Evolutionary conservation across 2,888 invertebrate species (phyloP).

Genomic region (Coleophora flavipennella): DNA sequence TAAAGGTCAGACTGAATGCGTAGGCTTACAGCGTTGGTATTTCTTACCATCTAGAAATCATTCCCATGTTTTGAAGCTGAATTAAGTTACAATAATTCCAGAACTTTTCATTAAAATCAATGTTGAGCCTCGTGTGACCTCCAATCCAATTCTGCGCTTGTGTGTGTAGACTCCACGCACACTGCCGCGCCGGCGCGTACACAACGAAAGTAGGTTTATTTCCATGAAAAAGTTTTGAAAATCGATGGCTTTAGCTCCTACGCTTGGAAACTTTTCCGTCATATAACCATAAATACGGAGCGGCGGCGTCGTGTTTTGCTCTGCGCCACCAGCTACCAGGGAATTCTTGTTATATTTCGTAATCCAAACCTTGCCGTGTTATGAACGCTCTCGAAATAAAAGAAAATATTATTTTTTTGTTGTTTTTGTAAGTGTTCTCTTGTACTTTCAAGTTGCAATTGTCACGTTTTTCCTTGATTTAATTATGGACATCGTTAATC

Average conservation of each 20-base stretch:
- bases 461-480: no score
- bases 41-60: no score
- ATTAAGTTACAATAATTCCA: no score
- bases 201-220: slow-evolving; percentile 72
- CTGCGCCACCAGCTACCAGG: slow-evolving; percentile 31
- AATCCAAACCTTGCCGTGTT: slow-evolving; percentile 26
- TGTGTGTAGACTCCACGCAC: slow-evolving; percentile 45
- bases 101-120: no score
- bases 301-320: slow-evolving; percentile 55
- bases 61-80: no score
- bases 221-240: slow-evolving; percentile 75
- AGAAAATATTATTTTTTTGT: slow-evolving; percentile 9
- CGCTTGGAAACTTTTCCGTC: slow-evolving; percentile 67
- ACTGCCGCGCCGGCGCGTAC: slow-evolving; percentile 38
- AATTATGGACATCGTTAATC: no score
- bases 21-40: no score
- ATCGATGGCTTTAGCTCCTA: slow-evolving; percentile 72
- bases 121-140: slow-evolving; percentile 39
- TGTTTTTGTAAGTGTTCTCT: not conserved
- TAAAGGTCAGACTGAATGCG: no score
- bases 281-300: slow-evolving; percentile 67
- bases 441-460: no score
- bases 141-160: slow-evolving; percentile 28
- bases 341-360: slow-evolving; percentile 44
- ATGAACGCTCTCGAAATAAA: slow-evolving; percentile 24